These are phyloP conservation scores for Anhinga rufa DNA, from an alignment of 2,113 vertebrate species.

Conservation along the genomic window DNA sequence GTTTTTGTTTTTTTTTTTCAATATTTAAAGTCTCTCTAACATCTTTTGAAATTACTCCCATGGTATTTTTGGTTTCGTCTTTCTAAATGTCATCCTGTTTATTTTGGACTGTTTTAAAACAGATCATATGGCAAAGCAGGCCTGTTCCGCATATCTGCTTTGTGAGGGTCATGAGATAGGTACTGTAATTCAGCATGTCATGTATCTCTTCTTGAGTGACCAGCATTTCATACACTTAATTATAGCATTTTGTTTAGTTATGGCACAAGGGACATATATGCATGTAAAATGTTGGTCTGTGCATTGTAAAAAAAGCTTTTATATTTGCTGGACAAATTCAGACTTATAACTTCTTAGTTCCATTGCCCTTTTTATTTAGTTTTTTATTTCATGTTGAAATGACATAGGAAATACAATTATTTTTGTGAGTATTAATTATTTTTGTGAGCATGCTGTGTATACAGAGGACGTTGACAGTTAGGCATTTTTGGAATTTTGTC, in stretches of 20 bases:
- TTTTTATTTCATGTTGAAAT: neutral
- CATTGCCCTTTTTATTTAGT: neutral
- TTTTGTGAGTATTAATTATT: neutral
- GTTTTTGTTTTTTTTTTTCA: too few relatives aligned
- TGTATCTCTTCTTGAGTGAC: neutral
- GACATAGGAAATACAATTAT: neutral
- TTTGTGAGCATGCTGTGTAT: neutral
- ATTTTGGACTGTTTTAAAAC: conserved; percentile 13
- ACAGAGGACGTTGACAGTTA: neutral
- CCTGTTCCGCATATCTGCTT: neutral
- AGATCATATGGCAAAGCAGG: neutral
- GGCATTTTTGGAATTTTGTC: neutral
- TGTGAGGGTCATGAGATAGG: neutral
- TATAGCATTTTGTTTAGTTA: neutral
- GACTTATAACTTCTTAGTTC: neutral
- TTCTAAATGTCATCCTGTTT: conserved; percentile 45
- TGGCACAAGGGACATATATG: neutral
- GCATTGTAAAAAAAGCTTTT: neutral
- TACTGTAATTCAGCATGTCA: neutral
- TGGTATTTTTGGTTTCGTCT: neutral
- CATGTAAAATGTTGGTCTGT: neutral
- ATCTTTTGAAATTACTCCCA: neutral
- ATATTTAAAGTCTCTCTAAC: neutral
- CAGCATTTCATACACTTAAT: neutral
- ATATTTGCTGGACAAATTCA: neutral